phyloP scores from a whole-genome alignment of 2,113 vertebrate species.

The Gymnorhina tibicen region DNA sequence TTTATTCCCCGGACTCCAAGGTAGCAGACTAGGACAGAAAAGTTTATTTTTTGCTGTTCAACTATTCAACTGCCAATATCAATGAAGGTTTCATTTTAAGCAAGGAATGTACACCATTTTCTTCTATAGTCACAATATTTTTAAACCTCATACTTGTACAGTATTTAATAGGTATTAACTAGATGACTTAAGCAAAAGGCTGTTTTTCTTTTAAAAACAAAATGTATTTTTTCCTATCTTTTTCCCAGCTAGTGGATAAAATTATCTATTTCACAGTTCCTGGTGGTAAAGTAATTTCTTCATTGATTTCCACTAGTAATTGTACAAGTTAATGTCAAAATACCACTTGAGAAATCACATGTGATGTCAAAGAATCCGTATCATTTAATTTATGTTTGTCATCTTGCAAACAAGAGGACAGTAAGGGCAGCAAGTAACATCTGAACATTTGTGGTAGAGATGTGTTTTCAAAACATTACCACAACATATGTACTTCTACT shows the following conservation, averaged over 20 bases:
- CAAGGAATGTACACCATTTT: neutral
- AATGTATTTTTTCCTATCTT: neutral
- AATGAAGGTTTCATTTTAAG: neutral
- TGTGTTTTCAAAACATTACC: neutral
- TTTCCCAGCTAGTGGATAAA: neutral
- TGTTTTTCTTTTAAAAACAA: neutral
- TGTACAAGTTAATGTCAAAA: neutral
- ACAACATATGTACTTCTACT: neutral
- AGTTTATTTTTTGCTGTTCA: neutral
- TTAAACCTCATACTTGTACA: neutral
- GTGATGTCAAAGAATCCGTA: neutral
- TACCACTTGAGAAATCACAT: neutral
- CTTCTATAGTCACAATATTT: neutral
- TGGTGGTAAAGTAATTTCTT: neutral
- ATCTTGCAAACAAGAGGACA: neutral
- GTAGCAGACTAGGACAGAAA: neutral
- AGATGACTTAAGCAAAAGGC: neutral
- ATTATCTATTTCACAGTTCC: neutral
- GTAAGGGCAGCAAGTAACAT: neutral
- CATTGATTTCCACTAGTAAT: neutral
- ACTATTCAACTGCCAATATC: neutral
- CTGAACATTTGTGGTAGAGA: neutral
- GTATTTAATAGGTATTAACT: neutral
- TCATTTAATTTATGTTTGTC: neutral
- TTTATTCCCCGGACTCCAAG: neutral